phyloP scores from a whole-genome alignment of 1,140 invertebrate species.

The Venustaconcha ellipsiformis region DNA sequence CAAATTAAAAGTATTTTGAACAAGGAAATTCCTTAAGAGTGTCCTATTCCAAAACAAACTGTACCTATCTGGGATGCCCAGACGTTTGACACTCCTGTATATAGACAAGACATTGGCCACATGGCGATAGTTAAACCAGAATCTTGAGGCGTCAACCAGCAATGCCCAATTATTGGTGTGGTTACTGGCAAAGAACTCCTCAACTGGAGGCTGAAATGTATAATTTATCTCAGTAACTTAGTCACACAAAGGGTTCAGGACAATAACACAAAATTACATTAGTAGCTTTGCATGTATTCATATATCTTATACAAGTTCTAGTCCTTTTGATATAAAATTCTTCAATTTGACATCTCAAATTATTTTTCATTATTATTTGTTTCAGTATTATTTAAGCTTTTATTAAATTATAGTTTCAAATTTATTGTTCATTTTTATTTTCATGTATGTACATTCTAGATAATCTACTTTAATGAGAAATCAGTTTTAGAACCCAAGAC shows the following conservation, averaged over 20 bases:
- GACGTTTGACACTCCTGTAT: slow-evolving; percentile 95
- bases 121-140: slow-evolving; percentile 99
- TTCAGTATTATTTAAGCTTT: too few species aligned
- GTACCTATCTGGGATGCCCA: slow-evolving; percentile 94
- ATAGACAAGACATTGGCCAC: slow-evolving; percentile 99
- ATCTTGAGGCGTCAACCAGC: slow-evolving; percentile 96
- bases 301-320: too few species aligned
- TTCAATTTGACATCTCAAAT: too few species aligned
- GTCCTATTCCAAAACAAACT: neutral
- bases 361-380: too few species aligned
- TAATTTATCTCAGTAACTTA: neutral
- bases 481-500: too few species aligned
- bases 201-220: slow-evolving; percentile 39
- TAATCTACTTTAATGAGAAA: too few species aligned
- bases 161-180: slow-evolving; percentile 99
- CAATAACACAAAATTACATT: too few species aligned
- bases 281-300: too few species aligned
- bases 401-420: too few species aligned
- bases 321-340: too few species aligned
- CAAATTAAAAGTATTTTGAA: neutral
- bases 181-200: slow-evolving; percentile 66
- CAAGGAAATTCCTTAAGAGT: neutral
- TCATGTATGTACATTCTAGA: too few species aligned
- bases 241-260: neutral
- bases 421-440: too few species aligned